Base-by-base conservation (phyloP, 1,140 invertebrate species). In the Brachionus calyciflorus region DNA sequence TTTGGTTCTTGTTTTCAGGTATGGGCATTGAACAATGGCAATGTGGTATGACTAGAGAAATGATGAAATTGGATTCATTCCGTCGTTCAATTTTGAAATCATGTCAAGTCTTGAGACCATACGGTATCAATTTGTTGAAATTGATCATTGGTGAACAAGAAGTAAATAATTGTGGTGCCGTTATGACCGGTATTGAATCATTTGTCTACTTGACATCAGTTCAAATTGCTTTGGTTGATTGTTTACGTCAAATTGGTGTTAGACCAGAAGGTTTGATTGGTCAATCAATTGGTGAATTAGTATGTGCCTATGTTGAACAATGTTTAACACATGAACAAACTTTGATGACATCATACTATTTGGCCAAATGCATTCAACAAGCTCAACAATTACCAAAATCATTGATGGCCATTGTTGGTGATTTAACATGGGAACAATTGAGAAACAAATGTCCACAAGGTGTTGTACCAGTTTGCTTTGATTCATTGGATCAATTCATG, bases 241-340 rank as follows among this genome's bases (percentile, higher is more conserved):
- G 94, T 19, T 85, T 98, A 17, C 89, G 85, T 44, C 86, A 86
- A 3, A 79, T 96, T 44, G 91, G 90, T 69, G 88, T 98, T 12
- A 85, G 89, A 60, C 92, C 94, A 7, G 93, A 97, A 84, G 94
- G 93, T 55, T 93, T 98, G 79, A 86, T 98, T 53, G 96, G 96
- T 1, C 95, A 98, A 83, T 98, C 94, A 0, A 93, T 84, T 65
- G 84, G 84, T 60, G 84, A 86, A 76, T 78, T 85, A 12, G 93
- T 92, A 2, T 98, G 95, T 86, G 95, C 93, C 6, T 99, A 98
- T 85, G 94, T 94, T 48, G 96, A 98, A 86, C 94, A 93, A 7
- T 91, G 91, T 28, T 90, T 98, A 78, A 96, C 93, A 5, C 89
- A 90, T 0, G 93, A 96, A 82, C 93, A 99, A 85, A 91, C 93